These are phyloP conservation scores for Hoplodrina blanda DNA, from an alignment of 2,888 invertebrate species.

Conservation along the genomic window DNA sequence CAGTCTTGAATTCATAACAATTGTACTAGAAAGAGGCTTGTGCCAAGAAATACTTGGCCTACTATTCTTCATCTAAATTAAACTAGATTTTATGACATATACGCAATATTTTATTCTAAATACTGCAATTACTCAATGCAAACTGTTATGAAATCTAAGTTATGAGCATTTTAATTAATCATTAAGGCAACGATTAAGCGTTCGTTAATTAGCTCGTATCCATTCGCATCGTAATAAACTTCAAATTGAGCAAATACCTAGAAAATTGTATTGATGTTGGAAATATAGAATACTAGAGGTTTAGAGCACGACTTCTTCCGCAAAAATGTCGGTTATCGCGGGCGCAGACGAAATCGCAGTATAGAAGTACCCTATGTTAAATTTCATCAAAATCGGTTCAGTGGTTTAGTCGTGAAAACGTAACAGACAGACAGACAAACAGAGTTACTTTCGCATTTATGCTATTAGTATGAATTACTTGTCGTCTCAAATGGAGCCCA, in stretches of 20 bases:
- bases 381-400: no score
- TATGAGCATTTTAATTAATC: conserved; percentile 37
- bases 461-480: not conserved
- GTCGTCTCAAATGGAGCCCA: conserved; percentile 19
- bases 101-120: conserved; percentile 16
- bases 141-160: conserved; percentile 32
- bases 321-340: no score
- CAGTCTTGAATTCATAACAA: not conserved
- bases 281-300: conserved; percentile 8
- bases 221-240: conserved; percentile 39
- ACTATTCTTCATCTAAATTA: not conserved
- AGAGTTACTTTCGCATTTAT: no score
- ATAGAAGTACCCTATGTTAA: no score
- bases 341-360: no score
- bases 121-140: conserved; percentile 13
- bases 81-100: not conserved
- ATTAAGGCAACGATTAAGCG: conserved; percentile 31
- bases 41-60: not conserved
- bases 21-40: not conserved
- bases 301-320: no score
- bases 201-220: conserved; percentile 38
- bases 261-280: conserved; percentile 39
- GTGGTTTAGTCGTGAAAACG: no score
- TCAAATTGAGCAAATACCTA: conserved; percentile 27
- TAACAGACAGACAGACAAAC: no score